Conservation (phyloP, 2,888 invertebrate genomes). For the Lissocephala sabroskyi region DNA sequence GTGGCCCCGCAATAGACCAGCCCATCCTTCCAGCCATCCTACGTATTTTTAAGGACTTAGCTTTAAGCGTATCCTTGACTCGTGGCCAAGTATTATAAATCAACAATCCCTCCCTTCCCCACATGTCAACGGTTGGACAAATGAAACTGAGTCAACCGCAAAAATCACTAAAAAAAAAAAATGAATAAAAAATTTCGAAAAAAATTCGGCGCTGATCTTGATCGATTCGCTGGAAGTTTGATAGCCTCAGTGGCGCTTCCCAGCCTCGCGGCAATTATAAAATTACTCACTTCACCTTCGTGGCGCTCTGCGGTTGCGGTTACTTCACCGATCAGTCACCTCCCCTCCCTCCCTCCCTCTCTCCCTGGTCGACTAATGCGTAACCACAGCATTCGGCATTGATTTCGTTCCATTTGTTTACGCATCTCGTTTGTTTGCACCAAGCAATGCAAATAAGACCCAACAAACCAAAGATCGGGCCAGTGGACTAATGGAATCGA, state of each 20-base stretch:
- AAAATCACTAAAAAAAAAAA: slow-evolving; percentile 7
- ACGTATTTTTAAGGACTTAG: slow-evolving; percentile 31
- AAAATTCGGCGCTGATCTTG: neutral
- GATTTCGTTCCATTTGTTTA: slow-evolving; percentile 28
- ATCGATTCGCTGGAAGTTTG: neutral
- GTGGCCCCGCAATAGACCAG: slow-evolving; percentile 72
- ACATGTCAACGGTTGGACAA: slow-evolving; percentile 33
- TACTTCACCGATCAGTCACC: slow-evolving; percentile 23
- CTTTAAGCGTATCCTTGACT: too few relatives aligned
- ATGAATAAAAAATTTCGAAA: neutral
- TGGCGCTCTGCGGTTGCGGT: slow-evolving; percentile 34
- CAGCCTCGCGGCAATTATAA: slow-evolving; percentile 58
- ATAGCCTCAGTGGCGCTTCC: too few relatives aligned
- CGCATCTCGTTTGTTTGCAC: slow-evolving; percentile 24
- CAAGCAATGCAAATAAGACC: slow-evolving; percentile 22
- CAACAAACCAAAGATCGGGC: too few relatives aligned
- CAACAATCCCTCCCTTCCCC: neutral
- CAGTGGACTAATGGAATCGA: too few relatives aligned
- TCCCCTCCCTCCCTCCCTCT: too few relatives aligned
- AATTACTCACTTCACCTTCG: slow-evolving; percentile 56
- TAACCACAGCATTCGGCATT: slow-evolving; percentile 39
- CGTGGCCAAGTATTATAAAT: too few relatives aligned
- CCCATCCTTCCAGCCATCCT: slow-evolving; percentile 13
- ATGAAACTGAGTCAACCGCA: slow-evolving; percentile 4
- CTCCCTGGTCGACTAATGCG: too few relatives aligned